These are phyloP conservation scores for Amblyjoppa fuscipennis DNA, from an alignment of 2,888 invertebrate genomes.

Conservation along the genomic window DNA sequence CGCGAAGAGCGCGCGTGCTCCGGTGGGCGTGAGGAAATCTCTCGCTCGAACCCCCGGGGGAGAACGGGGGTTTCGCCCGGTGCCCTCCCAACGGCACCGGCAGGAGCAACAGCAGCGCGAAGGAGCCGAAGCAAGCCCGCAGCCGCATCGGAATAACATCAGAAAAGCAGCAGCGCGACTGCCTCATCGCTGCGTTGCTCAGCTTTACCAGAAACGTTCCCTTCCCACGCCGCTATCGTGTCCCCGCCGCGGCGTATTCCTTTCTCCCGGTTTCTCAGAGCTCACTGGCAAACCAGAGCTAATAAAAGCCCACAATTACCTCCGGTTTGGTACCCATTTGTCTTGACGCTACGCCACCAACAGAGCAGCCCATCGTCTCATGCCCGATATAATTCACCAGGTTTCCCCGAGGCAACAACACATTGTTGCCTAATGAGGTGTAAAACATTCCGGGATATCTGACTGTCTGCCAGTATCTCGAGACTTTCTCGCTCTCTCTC, in stretches of 20 bases:
- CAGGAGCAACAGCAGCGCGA: conserved; percentile 9
- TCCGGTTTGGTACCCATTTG: conserved; percentile 85
- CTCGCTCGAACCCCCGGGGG: conserved; percentile 44
- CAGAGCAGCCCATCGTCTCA: conserved; percentile 78
- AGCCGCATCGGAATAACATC: conserved; percentile 59
- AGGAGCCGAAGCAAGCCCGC: conserved; percentile 22
- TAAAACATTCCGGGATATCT: conserved; percentile 84
- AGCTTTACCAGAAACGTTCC: conserved; percentile 42
- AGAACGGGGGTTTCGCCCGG: conserved; percentile 50
- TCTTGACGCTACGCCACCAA: conserved; percentile 77
- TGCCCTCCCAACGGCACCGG: conserved; percentile 34
- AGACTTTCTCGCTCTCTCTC: conserved; percentile 28
- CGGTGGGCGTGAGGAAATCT: conserved; percentile 63
- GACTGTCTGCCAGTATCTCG: conserved; percentile 77
- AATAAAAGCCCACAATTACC: conserved; percentile 85
- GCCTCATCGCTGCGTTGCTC: conserved; percentile 69
- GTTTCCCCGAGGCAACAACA: conserved; percentile 81
- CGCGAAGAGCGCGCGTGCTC: conserved; percentile 62
- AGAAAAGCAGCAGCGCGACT: conserved; percentile 59
- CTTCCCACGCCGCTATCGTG: conserved; percentile 52
- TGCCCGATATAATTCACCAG: conserved; percentile 85
- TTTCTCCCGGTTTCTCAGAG: conserved; percentile 66
- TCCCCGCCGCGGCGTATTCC: conserved; percentile 37
- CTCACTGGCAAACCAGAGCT: conserved; percentile 81
- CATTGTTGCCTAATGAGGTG: conserved; percentile 85